Evolutionary conservation across 2,113 vertebrate species (phyloP), one percentile per base, ranked within the genome.

Genomic region (Aythya baeri): DNA sequence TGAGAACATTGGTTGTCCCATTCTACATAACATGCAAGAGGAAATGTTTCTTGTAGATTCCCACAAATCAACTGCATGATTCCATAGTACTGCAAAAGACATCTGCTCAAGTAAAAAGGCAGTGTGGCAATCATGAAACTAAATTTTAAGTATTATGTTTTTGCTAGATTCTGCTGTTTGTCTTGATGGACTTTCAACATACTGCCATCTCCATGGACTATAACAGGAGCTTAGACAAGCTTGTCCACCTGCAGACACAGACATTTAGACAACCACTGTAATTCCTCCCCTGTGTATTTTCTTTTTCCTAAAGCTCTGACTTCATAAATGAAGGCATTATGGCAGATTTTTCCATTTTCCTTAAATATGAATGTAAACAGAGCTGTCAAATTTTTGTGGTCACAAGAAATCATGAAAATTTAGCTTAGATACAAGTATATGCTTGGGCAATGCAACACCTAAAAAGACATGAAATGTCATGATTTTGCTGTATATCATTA

Each of bases 1-100:
- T 11, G 31, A 66, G 15, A 44, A 17, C 2, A 1, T 63, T 70
- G 65, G 12, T 76, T 76, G 17, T 49, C 34, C 38, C 29, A 18
- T 3, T 57, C 11, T 34, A 55, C 5, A 13, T 6, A 67, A 23
- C 2, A 13, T 6, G 2, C 29, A 76, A 70, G 31, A 43, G 3
- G 34, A 78, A 15, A 4, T 27, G 8, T 46, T 94, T 79, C 32
- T 61, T 71, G 7, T 29, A 44, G 31, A 23, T 73, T 17, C 3
- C n/a, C 50, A 36, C 4, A 86, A 54, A 70, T 7, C 1, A 66
- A 41, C 31, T 6, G 0, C 0, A 0, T 16, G 20, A 43, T 79
- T 3, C 5, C 17, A 5, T 46, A 49, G 3, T 59, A 34, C 12
- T 2, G 2, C n/a, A 14, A 14, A 15, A 38, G 11, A 4, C 31